Conservation (phyloP, 2,888 invertebrate species). For the Ectemnius lituratus region DNA sequence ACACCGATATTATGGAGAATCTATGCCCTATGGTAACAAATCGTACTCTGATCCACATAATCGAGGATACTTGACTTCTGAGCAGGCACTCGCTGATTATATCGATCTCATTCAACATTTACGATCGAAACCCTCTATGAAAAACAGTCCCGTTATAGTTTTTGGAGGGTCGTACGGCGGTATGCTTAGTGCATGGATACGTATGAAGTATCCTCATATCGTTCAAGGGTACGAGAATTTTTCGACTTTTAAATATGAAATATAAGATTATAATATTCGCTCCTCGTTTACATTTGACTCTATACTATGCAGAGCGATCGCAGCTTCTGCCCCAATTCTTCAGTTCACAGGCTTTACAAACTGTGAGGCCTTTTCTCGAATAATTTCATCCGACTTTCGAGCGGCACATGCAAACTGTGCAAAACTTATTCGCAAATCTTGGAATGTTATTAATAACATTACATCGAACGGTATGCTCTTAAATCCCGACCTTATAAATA, state of each 20-base stretch:
- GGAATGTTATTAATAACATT: constrained; percentile 83
- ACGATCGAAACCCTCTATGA: constrained; percentile 77
- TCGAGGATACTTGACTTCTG: constrained; percentile 90
- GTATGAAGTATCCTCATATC: constrained; percentile 96
- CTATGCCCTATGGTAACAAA: constrained; percentile 91
- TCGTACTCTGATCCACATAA: constrained; percentile 84
- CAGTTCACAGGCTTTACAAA: constrained; percentile 90
- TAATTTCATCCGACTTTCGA: constrained; percentile 88
- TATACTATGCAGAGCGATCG: constrained; percentile 84
- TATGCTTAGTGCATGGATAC: constrained; percentile 97
- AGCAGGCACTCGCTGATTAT: constrained; percentile 96
- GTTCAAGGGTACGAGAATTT: constrained; percentile 82
- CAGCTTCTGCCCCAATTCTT: constrained; percentile 94
- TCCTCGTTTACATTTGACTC: constrained; percentile 28
- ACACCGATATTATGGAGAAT: constrained; percentile 96
- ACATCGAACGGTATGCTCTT: constrained; percentile 79
- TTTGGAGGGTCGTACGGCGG: constrained; percentile 96
- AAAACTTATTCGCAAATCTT: constrained; percentile 86
- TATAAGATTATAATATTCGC: constrained; percentile 15
- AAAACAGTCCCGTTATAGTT: constrained; percentile 88
- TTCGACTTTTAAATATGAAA: not conserved
- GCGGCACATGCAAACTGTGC: constrained; percentile 82
- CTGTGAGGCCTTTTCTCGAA: constrained; percentile 87
- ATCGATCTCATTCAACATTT: constrained; percentile 87
- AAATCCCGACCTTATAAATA: not conserved